Evolutionary conservation across 2,113 vertebrate genomes (phyloP).

Genomic region (Hydrochoerus hydrochaeris): DNA sequence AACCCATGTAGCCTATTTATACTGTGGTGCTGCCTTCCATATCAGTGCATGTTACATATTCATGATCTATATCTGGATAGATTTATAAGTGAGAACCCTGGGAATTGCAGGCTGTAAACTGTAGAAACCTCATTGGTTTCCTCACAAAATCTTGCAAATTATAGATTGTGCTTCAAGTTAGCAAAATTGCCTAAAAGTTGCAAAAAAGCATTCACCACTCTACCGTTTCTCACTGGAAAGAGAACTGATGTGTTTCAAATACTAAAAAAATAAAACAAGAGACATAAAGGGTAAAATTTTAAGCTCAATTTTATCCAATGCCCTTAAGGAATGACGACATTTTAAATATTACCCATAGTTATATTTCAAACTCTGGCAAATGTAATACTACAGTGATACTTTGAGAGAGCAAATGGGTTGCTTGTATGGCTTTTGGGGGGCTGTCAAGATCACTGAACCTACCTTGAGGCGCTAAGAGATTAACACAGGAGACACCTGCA

Average conservation of each 20-base stretch:
- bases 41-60: slow-evolving; percentile 55
- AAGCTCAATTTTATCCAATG: background rate
- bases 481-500: background rate
- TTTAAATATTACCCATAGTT: background rate
- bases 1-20: slow-evolving; percentile 47
- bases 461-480: background rate
- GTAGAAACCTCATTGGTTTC: slow-evolving; percentile 50
- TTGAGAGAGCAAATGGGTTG: background rate
- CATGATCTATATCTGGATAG: slow-evolving; percentile 51
- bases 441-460: background rate
- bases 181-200: background rate
- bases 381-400: background rate
- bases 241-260: background rate
- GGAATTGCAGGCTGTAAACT: slow-evolving; percentile 56
- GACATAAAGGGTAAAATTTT: background rate
- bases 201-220: background rate
- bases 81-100: slow-evolving; percentile 58
- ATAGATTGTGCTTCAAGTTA: background rate
- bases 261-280: background rate
- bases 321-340: background rate
- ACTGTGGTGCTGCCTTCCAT: slow-evolving; percentile 20
- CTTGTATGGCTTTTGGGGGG: background rate
- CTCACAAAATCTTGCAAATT: slow-evolving; percentile 56
- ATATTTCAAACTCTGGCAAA: background rate
- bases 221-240: background rate